Base-by-base conservation (phyloP, 2,888 invertebrate species). In the Leptogaster cylindrica region DNA sequence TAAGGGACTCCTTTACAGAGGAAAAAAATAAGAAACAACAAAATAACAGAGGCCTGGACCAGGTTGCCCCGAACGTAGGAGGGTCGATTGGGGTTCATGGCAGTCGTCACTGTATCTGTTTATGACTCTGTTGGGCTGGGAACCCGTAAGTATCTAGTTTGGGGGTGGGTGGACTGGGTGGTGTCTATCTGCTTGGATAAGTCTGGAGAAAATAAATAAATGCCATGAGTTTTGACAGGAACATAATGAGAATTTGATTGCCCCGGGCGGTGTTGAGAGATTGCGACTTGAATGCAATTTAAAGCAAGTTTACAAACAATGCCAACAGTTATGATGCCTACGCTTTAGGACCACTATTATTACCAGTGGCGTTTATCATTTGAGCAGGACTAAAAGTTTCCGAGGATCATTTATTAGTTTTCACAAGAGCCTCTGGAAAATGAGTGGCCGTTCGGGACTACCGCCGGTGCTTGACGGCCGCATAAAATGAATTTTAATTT, bases 221-320 rank as follows among this genome's bases (percentile, higher is more conserved):
- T 61, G 61, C 44, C 61, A 27, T 25, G 20, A 61, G 18, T 61
- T 61, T 27, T 61, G 61, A 44, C 61, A 28, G 61, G 23, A 28
- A 20, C 44, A 44, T 61, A 61, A 61, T 61, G 41, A 44, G 61
- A 61, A 61, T 61, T 61, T 27, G 61, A 61, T 61, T 61, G 61
- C 44, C 61, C 16, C 18, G 10, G 61, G 39, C 25, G 39, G 44
- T 27, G 16, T 12, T 61, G 18, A 18, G 44, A 4, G n/a, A 33
- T 8, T 33, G 33, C 8, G 8, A n/a, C 33, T 33, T 33, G 33
- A 33, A 33, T 33, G 33, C n/a, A 8, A 33, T n/a, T 33, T 33
- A n/a, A n/a, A n/a, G n/a, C n/a, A n/a, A n/a, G n/a, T n/a, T n/a
- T n/a, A n/a, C 31, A 31, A 7, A 8, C 31, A 31, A 31, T 31